phyloP scores from a whole-genome alignment of 2,797 vertebrate species.

The Odontamblyopus rebecca region DNA sequence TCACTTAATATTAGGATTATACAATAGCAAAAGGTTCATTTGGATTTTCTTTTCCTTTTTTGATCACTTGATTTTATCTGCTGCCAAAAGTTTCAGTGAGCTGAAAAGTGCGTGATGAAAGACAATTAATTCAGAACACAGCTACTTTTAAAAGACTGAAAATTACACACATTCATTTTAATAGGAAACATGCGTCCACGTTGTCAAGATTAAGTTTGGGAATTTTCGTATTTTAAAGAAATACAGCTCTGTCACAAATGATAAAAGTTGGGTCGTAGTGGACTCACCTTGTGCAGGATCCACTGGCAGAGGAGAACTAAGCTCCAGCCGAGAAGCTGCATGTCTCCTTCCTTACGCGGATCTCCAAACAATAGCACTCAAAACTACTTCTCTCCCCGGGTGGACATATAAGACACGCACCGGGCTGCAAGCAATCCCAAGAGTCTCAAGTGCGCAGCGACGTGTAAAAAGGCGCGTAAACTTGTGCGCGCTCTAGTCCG shows the following conservation, averaged over 20 bases:
- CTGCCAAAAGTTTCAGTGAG: background rate
- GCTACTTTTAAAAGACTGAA: background rate
- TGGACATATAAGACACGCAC: slow-evolving; percentile 70
- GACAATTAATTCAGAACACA: no score
- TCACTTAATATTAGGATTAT: no score
- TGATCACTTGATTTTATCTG: background rate
- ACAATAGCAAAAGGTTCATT: no score
- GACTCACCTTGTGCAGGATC: slow-evolving; percentile 79
- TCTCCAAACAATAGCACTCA: slow-evolving; percentile 49
- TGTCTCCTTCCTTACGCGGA: slow-evolving; percentile 76
- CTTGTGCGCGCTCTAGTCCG: slow-evolving; percentile 40
- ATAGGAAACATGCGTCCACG: background rate
- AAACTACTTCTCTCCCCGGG: slow-evolving; percentile 73
- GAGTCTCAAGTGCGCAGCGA: slow-evolving; percentile 35
- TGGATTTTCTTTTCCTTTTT: background rate
- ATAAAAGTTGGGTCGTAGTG: background rate
- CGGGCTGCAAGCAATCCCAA: slow-evolving; percentile 67
- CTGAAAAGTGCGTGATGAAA: background rate
- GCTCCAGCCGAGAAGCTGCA: slow-evolving; percentile 82
- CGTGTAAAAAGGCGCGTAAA: slow-evolving; percentile 43
- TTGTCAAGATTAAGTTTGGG: background rate
- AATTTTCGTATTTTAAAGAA: background rate
- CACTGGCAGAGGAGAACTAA: slow-evolving; percentile 78
- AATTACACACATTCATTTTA: background rate
- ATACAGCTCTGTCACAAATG: background rate